Percentiles rank a stretch among this genome's conserved stretches.
These are phyloP conservation scores for Sarcophaga caerulescens DNA, from an alignment of 2,888 invertebrate genomes.

Conservation along the genomic window DNA sequence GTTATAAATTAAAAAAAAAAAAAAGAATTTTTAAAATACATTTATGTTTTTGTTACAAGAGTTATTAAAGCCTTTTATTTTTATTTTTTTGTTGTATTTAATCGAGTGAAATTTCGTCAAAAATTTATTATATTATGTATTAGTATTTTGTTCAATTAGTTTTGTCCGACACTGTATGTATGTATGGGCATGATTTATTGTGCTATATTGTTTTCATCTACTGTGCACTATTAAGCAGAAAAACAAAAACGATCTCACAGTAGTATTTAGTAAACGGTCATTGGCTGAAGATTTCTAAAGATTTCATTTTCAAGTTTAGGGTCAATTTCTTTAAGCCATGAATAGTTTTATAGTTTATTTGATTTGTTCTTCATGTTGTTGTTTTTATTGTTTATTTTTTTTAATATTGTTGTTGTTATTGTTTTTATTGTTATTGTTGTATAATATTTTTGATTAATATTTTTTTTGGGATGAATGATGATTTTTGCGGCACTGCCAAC, in stretches of 20 bases:
- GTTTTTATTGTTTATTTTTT: too few relatives aligned
- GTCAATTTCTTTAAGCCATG: neutral
- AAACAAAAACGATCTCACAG: neutral
- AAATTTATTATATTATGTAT: too few relatives aligned
- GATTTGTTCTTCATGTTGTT: neutral
- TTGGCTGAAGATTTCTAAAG: neutral
- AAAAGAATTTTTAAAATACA: too few relatives aligned
- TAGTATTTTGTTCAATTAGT: too few relatives aligned
- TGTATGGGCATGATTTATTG: too few relatives aligned
- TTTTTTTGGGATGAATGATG: neutral
- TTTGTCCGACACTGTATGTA: too few relatives aligned
- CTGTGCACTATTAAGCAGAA: neutral
- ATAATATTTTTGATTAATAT: conserved; percentile 21
- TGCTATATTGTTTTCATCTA: too few relatives aligned
- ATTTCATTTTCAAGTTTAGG: neutral
- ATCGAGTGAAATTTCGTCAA: too few relatives aligned
- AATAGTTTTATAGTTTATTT: conserved; percentile 8
- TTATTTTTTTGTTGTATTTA: too few relatives aligned
- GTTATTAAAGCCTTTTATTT: too few relatives aligned
- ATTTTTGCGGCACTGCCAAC: conserved; percentile 9
- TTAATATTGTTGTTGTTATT: neutral
- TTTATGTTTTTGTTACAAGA: too few relatives aligned
- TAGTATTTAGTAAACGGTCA: neutral
- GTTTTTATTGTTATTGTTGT: neutral
- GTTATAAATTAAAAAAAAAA: too few relatives aligned